Conservation (phyloP, 2,888 invertebrate genomes). For the Pseudococcus longispinus region DNA sequence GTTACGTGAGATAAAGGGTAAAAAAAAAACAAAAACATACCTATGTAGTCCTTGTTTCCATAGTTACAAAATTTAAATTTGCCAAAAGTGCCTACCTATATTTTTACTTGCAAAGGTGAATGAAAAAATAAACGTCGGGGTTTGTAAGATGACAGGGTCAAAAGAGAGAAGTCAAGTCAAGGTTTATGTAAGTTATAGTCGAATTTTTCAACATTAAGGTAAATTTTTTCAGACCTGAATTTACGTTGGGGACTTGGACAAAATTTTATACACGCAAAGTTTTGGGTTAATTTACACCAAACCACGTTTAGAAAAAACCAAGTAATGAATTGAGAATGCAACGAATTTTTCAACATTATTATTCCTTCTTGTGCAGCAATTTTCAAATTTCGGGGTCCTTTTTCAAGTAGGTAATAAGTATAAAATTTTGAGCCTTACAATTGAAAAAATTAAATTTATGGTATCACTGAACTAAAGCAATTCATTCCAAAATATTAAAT, state of each 20-base stretch:
- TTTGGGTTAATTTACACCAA: background rate
- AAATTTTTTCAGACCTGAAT: background rate
- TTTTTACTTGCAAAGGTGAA: background rate
- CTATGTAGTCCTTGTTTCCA: background rate
- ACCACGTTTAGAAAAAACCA: too few species aligned
- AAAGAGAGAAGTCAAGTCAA: background rate
- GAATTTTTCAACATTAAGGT: background rate
- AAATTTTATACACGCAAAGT: background rate
- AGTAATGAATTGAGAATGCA: too few species aligned
- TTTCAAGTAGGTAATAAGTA: too few species aligned
- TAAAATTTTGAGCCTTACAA: too few species aligned
- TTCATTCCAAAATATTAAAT: too few species aligned
- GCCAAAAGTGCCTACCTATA: background rate
- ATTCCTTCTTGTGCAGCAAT: background rate
- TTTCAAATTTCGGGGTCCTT: too few species aligned
- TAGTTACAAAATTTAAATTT: slow-evolving; percentile 19
- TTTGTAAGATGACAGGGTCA: background rate
- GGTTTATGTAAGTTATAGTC: background rate
- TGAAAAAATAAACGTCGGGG: background rate
- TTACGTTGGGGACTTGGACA: background rate
- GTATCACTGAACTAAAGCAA: too few species aligned
- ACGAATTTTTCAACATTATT: background rate
- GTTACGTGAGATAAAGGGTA: background rate
- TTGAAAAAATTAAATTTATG: too few species aligned
- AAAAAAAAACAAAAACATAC: background rate